A percentile compares a stretch with the other conserved stretches of the same genome.
phyloP scores from a whole-genome alignment of 2,113 vertebrate genomes.

The Leptodactylus fuscus region DNA sequence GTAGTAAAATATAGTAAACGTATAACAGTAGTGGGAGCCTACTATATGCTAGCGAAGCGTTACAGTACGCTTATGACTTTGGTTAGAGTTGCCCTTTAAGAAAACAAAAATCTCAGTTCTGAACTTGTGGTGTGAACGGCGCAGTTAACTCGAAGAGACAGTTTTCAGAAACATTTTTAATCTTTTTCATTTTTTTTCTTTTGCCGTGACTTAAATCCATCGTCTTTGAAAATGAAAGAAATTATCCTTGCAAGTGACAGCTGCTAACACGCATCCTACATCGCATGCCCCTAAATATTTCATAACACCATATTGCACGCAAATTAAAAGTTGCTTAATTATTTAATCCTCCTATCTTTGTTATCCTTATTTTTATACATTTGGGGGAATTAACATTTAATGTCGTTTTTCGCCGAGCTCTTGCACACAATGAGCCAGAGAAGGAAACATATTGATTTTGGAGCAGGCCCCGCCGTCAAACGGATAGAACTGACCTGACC shows the following conservation, averaged over 20 bases:
- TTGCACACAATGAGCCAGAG: slow-evolving; percentile 14
- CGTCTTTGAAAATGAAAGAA: neutral
- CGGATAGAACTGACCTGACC: slow-evolving; percentile 49
- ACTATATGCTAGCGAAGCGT: too few species aligned
- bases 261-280: slow-evolving; percentile 23
- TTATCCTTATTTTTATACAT: slow-evolving; percentile 50
- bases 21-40: too few species aligned
- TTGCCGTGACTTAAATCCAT: neutral
- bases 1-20: too few species aligned
- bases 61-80: too few species aligned
- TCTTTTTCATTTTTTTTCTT: neutral
- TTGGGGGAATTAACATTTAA: slow-evolving; percentile 63
- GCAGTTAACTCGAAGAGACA: slow-evolving; percentile 19
- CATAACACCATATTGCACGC: slow-evolving; percentile 31
- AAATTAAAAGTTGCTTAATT: slow-evolving; percentile 57
- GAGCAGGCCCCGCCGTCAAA: slow-evolving; percentile 27
- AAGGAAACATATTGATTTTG: slow-evolving; percentile 47
- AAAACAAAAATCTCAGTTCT: neutral
- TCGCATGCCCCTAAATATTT: neutral
- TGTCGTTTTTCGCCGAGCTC: slow-evolving; percentile 31
- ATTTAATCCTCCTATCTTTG: slow-evolving; percentile 52
- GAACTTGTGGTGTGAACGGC: neutral
- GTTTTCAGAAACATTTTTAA: neutral
- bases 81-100: neutral
- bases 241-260: slow-evolving; percentile 49